Percentiles rank a stretch among this genome's conserved stretches.
phyloP scores from a whole-genome alignment of 2,888 invertebrate species.

The Eugnorisma glareosa region DNA sequence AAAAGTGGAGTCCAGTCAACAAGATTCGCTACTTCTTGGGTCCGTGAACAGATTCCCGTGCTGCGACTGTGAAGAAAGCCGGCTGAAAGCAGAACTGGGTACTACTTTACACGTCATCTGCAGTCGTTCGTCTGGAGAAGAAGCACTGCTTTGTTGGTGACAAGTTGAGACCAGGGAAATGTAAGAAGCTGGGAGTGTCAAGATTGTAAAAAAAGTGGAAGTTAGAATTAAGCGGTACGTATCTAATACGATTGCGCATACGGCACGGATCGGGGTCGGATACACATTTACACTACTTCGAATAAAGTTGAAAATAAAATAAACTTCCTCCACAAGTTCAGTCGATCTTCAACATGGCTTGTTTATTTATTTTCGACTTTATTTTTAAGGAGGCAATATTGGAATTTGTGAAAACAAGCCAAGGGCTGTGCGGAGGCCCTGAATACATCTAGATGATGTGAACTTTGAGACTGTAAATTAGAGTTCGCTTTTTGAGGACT shows the following conservation, averaged over 20 bases:
- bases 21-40: conserved; percentile 1
- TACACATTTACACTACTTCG: background rate
- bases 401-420: background rate
- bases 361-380: background rate
- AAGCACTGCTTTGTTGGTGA: conserved; percentile 20
- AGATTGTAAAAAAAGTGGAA: conserved; percentile 20
- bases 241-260: conserved; percentile 11
- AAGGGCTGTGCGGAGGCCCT: background rate
- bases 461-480: background rate
- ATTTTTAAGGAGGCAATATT: background rate
- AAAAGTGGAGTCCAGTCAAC: background rate
- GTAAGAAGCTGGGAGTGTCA: conserved; percentile 16
- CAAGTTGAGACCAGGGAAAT: conserved; percentile 8
- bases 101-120: background rate
- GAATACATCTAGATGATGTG: background rate
- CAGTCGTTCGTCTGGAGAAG: conserved; percentile 23
- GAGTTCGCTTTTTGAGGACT: background rate
- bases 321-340: background rate
- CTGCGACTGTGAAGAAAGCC: conserved; percentile 19
- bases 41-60: background rate
- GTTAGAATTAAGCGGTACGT: background rate
- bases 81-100: conserved; percentile 11
- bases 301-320: conserved; percentile 6
- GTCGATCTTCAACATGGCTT: background rate
- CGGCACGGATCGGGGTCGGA: background rate